Base-by-base conservation (phyloP, 2,113 vertebrate species). In the Spheniscus mendiculus region DNA sequence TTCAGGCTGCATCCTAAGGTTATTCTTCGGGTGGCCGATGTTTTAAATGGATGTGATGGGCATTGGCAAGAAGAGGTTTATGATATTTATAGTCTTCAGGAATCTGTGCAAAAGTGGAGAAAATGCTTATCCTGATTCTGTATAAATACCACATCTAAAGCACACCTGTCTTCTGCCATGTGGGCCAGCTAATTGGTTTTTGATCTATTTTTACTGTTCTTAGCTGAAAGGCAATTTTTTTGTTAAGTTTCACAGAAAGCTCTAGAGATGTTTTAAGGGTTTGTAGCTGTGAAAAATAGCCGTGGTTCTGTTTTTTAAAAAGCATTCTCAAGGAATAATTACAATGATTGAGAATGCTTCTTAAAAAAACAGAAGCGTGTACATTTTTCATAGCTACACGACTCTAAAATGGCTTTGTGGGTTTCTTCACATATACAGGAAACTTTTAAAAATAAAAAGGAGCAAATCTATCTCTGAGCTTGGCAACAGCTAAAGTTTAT, bases 361-460 rank as follows among this genome's bases (percentile, higher is more conserved):
- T 93, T 95, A 50, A 89, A 93, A 95, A 91, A 85, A 11, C 73
- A 90, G 71, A 91, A 80, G 45, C 74, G 2, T 36, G 87, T 80
- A 80, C 78, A 67, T 96, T 96, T 96, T 96, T 96, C 77, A 70
- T 83, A 95, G 89, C 89, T 87, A n/a, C 74, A 32, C 0, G 3
- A 59, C 78, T 96, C 93, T 86, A 83, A 96, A 95, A 93, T 62
- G 93, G 61, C 66, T 95, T 91, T 96, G 96, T 94, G 89, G 95
- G 71, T 94, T 97, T 96, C 84, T 96, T 95, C 89, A 86, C 93
- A 62, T 91, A 93, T 73, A 90, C 84, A 88, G 87, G 84, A 94
- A 88, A 97, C 91, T 96, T 97, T 94, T 90, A 96, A 96, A 97
- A 96, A 96, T 96, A 96, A 97, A 96, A 97, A 92, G 93, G 78